These are phyloP conservation scores for Acrossocheilus fasciatus DNA, from an alignment of 2,797 vertebrate genomes.

Conservation along the genomic window DNA sequence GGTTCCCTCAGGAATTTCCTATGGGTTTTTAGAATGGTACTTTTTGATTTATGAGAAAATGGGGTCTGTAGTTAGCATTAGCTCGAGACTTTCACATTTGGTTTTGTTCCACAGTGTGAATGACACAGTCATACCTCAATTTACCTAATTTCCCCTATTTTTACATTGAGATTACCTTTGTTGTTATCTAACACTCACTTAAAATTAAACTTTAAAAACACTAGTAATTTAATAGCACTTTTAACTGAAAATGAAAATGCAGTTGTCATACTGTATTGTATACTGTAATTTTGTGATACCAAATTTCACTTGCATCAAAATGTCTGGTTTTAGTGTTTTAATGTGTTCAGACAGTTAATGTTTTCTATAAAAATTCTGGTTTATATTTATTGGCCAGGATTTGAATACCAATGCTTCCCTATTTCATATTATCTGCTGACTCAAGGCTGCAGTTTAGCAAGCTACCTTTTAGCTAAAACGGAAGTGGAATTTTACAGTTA, in stretches of 20 bases:
- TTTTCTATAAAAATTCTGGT: neutral
- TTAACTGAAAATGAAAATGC: neutral
- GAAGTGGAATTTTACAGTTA: neutral
- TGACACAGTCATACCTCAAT: neutral
- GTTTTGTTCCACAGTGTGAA: neutral
- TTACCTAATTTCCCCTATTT: neutral
- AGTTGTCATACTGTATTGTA: neutral
- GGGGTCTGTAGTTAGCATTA: neutral
- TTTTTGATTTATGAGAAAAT: neutral
- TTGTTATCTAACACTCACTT: no score
- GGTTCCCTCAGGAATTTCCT: slow-evolving; percentile 4
- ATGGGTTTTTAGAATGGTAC: neutral
- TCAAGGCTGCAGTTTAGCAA: neutral
- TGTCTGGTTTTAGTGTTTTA: neutral
- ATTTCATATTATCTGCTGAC: neutral
- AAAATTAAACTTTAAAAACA: no score
- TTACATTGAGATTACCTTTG: neutral
- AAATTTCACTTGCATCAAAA: neutral
- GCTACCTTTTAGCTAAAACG: neutral
- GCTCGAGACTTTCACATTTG: neutral
- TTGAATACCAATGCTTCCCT: neutral
- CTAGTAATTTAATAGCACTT: neutral
- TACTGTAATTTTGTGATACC: neutral
- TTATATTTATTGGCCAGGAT: neutral
- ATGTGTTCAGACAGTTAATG: neutral